Evolutionary conservation across 1,140 invertebrate genomes (phyloP), one percentile per base, ranked within the genome.

Genomic region (Eufriesea mexicana): DNA sequence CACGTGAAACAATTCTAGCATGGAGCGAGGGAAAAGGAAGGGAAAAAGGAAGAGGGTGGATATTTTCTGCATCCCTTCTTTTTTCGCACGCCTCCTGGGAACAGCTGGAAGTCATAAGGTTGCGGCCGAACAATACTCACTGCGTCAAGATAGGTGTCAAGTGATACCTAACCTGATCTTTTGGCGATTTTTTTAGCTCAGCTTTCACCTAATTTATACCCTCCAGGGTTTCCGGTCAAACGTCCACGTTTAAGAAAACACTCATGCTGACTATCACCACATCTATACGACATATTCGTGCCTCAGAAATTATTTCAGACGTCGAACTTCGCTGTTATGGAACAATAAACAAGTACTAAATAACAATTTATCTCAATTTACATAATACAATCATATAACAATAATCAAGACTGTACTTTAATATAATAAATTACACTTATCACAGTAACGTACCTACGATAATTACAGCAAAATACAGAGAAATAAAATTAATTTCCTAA

Each of bases 51-150:
- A 79, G 45, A 62, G 20, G 77, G 45, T 45, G 25, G 54, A 51
- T 20, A 59, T 51, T 23, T 16, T 72, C 57, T 8, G 35, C 45
- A 49, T 28, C 67, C 62, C 25, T 18, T 20, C 42, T 51, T 79
- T 61, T 62, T 62, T 72, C 20, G 67, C 55, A 20, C 10, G 45
- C 14, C 45, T 51, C 20, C 47, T 42, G 28, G 18, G 55, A 81
- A 78, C 84, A 85, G 80, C 80, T 83, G 84, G 45, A 35, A 73
- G 59, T 85, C 67, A n/a, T 67, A 70, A 74, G 49, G 25, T 42
- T 45, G 25, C 77, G 66, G 76, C 61, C 42, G 75, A 74, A 79
- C 84, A 85, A 83, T 85, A 72, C 70, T 28, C 4, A 25, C 51
- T 20, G 57, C 28, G 79, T 54, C 2, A 66, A 82, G 61, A 66